These are phyloP conservation scores for Gymnoscopelus braueri DNA, from an alignment of 2,797 vertebrate species.

Conservation along the genomic window DNA sequence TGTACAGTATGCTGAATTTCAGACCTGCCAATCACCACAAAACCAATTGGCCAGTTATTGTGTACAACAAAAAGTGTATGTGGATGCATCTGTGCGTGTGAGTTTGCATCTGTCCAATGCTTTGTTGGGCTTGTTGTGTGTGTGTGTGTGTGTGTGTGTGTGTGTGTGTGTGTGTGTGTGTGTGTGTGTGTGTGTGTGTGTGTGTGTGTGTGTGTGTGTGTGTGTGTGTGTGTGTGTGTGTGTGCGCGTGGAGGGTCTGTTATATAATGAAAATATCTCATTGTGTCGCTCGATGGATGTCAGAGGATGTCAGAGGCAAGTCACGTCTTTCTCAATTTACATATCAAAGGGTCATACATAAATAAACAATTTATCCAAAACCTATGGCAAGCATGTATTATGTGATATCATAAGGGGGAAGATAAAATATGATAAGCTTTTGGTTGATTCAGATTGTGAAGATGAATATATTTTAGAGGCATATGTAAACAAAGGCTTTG, in stretches of 20 bases:
- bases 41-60: neutral
- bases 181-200: conserved; percentile 8
- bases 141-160: neutral
- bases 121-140: conserved; percentile 1
- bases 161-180: neutral
- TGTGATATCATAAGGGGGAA: conserved; percentile 30
- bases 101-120: neutral
- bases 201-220: conserved; percentile 3
- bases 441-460: neutral
- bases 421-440: conserved; percentile 26
- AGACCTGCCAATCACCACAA: no score
- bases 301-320: conserved; percentile 34
- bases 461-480: neutral
- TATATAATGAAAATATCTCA: conserved; percentile 46
- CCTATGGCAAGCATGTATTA: conserved; percentile 42
- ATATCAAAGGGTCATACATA: conserved; percentile 57
- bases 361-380: conserved; percentile 24
- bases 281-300: conserved; percentile 5
- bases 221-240: neutral
- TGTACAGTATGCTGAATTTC: no score
- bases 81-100: conserved; percentile 35
- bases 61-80: neutral
- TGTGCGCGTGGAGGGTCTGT: conserved; percentile 26
- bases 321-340: conserved; percentile 35
- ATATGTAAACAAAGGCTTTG: conserved; percentile 32